Percentiles rank a stretch among this genome's conserved stretches.
phyloP scores from a whole-genome alignment of 2,888 invertebrate species.

The Arge pagana region DNA sequence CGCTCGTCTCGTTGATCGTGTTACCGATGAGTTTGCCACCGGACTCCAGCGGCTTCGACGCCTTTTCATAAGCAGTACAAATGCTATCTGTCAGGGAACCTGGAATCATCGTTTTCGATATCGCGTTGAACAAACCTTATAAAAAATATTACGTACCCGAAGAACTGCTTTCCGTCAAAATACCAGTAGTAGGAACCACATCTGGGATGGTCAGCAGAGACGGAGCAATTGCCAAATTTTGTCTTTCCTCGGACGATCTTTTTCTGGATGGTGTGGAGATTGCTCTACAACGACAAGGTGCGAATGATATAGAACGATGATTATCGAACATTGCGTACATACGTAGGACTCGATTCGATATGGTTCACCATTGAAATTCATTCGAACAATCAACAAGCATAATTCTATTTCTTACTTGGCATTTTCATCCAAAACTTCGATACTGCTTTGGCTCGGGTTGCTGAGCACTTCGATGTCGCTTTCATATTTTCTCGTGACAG shows the following conservation, averaged over 20 bases:
- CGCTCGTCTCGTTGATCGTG: constrained; percentile 24
- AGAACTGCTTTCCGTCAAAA: constrained; percentile 67
- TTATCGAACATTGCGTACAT: constrained; percentile 9
- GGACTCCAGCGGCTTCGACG: constrained; percentile 35
- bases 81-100: constrained; percentile 66
- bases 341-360: too few species aligned
- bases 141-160: constrained; percentile 56
- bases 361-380: too few species aligned
- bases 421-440: constrained; percentile 65
- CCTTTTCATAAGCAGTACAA: constrained; percentile 64
- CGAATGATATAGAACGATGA: neutral
- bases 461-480: constrained; percentile 74
- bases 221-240: constrained; percentile 55
- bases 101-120: constrained; percentile 33
- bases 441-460: constrained; percentile 74
- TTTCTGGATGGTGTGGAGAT: constrained; percentile 55
- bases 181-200: constrained; percentile 49
- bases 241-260: constrained; percentile 61
- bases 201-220: constrained; percentile 60
- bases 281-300: constrained; percentile 37
- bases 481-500: constrained; percentile 57
- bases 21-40: constrained; percentile 35
- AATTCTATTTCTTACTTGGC: constrained; percentile 53
- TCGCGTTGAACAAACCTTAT: neutral
- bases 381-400: too few species aligned